Conservation (phyloP, 1,140 invertebrate genomes). For the Ylistrum balloti region DNA sequence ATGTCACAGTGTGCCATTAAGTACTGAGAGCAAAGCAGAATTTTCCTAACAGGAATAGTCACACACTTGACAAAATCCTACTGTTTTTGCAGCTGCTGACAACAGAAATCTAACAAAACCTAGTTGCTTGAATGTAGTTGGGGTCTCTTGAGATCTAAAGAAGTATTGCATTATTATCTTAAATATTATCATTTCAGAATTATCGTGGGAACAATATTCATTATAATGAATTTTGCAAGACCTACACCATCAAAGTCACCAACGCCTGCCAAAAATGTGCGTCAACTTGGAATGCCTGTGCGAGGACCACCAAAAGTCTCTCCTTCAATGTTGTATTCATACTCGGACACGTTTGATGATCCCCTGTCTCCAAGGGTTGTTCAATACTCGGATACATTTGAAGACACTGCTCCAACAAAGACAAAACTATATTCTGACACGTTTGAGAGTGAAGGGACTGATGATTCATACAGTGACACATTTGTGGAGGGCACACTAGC, state of each 20-base stretch:
- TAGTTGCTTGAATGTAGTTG: too few relatives aligned
- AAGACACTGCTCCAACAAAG: background rate
- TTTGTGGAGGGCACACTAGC: constrained; percentile 37
- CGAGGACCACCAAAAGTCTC: constrained; percentile 18
- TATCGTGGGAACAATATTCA: background rate
- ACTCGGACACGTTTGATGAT: constrained; percentile 9
- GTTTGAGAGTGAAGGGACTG: background rate
- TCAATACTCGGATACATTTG: constrained; percentile 2
- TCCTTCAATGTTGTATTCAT: background rate
- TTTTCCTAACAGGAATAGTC: too few relatives aligned
- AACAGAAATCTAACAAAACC: too few relatives aligned
- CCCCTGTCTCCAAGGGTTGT: background rate
- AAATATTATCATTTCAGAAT: constrained; percentile 2
- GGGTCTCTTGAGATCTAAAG: too few relatives aligned
- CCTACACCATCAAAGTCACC: constrained; percentile 16
- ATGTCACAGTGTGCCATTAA: too few relatives aligned
- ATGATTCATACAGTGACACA: background rate
- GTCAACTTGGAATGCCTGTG: background rate
- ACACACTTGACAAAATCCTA: too few relatives aligned
- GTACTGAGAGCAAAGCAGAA: too few relatives aligned
- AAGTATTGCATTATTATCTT: too few relatives aligned
- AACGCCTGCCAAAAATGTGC: background rate
- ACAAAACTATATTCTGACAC: constrained; percentile 1
- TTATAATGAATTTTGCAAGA: background rate
- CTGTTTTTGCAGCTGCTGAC: too few relatives aligned